Base-by-base conservation (phyloP, 2,113 vertebrate species). In the Stigmatopora argus region DNA sequence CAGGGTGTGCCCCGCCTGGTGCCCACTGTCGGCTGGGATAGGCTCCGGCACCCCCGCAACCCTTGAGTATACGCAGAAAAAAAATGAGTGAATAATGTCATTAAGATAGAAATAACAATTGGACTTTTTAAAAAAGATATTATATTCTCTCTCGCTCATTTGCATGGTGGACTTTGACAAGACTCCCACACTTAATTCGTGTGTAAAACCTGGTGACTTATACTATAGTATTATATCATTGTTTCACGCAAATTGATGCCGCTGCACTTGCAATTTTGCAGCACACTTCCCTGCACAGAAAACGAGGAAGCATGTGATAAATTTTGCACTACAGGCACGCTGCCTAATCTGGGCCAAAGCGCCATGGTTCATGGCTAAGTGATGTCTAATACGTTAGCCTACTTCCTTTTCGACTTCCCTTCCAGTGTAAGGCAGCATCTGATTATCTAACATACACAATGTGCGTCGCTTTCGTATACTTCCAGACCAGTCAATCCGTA, bases 401-500 rank as follows among this genome's bases (percentile, higher is more conserved):
- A 65, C 75, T 72, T 63, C 10, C 3, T 19, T 17, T 21, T 26
- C 21, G 5, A 21, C 53, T 55, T 55, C 53, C 12, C 15, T 41
- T 47, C 19, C 26, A 17, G 8, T 14, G 3, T 52, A n/a, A 35
- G 38, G 26, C 62, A 53, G 34, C 52, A 31, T 64, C 41, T 63
- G 61, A 63, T 48, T 21, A 51, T 34, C 18, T 23, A 35, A 12
- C 51, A 55, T 14, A 7, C n/a, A 19, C 64, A 65, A 13, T 7
- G 3, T n/a, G 59, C 18, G n/a, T 14, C n/a, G 55, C 66, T 64
- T 83, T 78, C 87, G 73, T 85, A 64, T 75, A 62, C 57, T 75
- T 69, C 73, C 73, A 87, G 75, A 83, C 67, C 69, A 72, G 66
- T 62, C 77, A 71, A 84, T 74, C 83, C 72, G 18, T 90, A 90